Evolutionary conservation across 2,113 vertebrate genomes (phyloP).

Genomic region (Myocastor coypus): DNA sequence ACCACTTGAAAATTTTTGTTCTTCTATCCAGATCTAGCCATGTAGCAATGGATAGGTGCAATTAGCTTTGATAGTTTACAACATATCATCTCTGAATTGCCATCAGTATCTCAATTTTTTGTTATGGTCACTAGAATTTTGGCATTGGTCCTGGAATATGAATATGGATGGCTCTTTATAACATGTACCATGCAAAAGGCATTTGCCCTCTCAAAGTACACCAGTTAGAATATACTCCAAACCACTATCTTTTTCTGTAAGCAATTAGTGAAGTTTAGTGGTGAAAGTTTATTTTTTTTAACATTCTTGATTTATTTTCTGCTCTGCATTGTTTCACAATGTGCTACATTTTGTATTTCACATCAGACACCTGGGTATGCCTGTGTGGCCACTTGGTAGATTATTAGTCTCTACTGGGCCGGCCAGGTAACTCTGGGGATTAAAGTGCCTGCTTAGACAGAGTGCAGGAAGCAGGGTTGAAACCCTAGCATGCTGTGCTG

Average conservation of each 20-base stretch:
- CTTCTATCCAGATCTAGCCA: not conserved
- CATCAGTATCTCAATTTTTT: not conserved
- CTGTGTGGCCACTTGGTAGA: not conserved
- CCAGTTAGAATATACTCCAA: not conserved
- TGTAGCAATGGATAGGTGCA: not conserved
- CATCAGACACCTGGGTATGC: not conserved
- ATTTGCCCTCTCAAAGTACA: not conserved
- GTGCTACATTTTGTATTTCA: not conserved
- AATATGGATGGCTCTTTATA: not conserved
- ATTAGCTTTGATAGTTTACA: constrained; percentile 11
- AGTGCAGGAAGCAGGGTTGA: no score
- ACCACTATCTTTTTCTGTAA: not conserved
- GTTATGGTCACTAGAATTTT: not conserved
- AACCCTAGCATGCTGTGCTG: no score
- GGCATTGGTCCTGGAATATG: not conserved
- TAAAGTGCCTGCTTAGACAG: no score
- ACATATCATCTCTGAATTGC: not conserved
- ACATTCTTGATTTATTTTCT: not conserved
- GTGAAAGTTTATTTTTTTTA: not conserved
- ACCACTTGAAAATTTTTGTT: not conserved
- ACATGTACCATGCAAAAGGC: not conserved
- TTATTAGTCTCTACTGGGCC: not conserved
- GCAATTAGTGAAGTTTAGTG: not conserved
- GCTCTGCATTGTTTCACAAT: not conserved
- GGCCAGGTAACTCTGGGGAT: no score